Evolutionary conservation across 2,113 vertebrate genomes (phyloP).

Genomic region (Grammatotria lemairii): DNA sequence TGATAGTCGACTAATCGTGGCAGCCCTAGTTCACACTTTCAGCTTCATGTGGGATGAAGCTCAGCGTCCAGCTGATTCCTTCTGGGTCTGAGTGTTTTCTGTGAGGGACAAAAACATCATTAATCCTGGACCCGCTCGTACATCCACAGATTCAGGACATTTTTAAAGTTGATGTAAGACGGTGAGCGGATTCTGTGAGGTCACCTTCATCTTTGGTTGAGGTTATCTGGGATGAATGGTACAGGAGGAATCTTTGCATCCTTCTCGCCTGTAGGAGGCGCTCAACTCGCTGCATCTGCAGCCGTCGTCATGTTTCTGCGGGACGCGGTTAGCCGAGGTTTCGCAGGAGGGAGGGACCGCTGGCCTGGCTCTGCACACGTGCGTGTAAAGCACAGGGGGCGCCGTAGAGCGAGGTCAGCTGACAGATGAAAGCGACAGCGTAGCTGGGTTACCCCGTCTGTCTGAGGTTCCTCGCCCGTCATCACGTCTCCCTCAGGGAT

Average conservation of each 20-base stretch:
- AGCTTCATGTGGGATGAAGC: fast-evolving
- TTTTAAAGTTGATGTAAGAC: not conserved
- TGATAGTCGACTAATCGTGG: no score
- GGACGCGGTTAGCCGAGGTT: not conserved
- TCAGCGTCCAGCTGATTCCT: not conserved
- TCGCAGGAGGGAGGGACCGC: not conserved
- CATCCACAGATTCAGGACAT: fast-evolving
- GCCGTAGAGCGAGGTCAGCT: not conserved
- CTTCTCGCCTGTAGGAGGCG: not conserved
- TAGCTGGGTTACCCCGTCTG: not conserved
- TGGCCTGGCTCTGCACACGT: not conserved
- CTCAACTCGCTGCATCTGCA: not conserved
- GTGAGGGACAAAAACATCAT: not conserved
- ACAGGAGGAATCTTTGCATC: not conserved
- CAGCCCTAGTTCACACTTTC: not conserved
- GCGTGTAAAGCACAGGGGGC: not conserved
- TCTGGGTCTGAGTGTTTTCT: not conserved
- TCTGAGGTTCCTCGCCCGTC: not conserved
- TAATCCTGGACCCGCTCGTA: not conserved
- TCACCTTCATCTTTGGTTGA: fast-evolving
- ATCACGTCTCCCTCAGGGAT: not conserved
- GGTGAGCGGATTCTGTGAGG: not conserved
- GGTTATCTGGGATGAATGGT: fast-evolving
- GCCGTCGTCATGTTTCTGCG: not conserved
- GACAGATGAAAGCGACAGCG: not conserved